A percentile compares a stretch with the other conserved stretches of the same genome.
Evolutionary conservation across 2,113 vertebrate species (phyloP).

Genomic region (Tetraodon nigroviridis): DNA sequence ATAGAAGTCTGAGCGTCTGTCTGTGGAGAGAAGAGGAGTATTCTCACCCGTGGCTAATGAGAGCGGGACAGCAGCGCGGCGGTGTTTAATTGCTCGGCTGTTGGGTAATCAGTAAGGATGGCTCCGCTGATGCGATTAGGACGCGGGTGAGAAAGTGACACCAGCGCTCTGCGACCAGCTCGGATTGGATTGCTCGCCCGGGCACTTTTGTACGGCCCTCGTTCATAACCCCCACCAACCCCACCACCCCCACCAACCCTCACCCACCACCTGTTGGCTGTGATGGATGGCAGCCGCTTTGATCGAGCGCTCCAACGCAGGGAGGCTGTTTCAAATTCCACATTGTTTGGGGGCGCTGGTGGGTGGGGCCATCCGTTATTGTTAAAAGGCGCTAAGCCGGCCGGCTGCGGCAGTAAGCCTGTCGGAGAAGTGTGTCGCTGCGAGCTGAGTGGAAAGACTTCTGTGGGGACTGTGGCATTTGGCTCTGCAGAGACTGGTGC

Average conservation of each 20-base stretch:
- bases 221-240: constrained; percentile 22
- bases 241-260: not conserved
- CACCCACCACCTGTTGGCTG: not conserved
- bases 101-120: constrained; percentile 57
- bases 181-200: constrained; percentile 43
- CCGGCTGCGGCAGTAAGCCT: not conserved
- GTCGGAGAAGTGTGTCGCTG: not conserved
- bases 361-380: not conserved
- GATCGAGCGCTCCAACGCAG: constrained; percentile 5
- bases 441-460: constrained; percentile 33
- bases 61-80: constrained; percentile 56
- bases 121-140: constrained; percentile 62
- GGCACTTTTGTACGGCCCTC: constrained; percentile 22
- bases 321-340: constrained; percentile 28
- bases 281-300: constrained; percentile 29
- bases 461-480: constrained; percentile 32
- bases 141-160: constrained; percentile 18
- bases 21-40: constrained; percentile 16
- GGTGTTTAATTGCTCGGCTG: constrained; percentile 58
- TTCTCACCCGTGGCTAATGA: constrained; percentile 53
- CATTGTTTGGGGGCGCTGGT: not conserved
- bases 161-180: constrained; percentile 37
- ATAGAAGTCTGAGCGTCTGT: constrained; percentile 25
- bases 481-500: constrained; percentile 30
- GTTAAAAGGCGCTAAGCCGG: not conserved